These are phyloP conservation scores for Sus cebifrons DNA, from an alignment of 2,797 vertebrate species.

Conservation along the genomic window DNA sequence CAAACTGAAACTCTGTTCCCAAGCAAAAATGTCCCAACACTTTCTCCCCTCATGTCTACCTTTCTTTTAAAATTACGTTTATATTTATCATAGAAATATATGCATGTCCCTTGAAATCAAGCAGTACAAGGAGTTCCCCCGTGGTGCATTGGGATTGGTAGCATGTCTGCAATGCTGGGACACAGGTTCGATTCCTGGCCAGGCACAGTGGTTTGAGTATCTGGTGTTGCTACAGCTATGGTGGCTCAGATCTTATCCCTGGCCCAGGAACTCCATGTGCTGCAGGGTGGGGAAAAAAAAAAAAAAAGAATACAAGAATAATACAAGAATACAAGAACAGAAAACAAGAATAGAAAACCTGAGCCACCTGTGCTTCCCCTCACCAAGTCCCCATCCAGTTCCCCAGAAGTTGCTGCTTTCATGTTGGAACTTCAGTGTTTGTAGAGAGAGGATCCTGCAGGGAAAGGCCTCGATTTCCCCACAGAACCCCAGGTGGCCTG, in stretches of 20 bases:
- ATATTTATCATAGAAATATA: not conserved
- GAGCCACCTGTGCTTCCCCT: not conserved
- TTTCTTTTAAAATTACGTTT: slow-evolving; percentile 49
- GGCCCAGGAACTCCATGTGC: too few relatives aligned
- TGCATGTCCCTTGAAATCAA: not conserved
- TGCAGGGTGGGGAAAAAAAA: too few relatives aligned
- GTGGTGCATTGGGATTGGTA: too few relatives aligned
- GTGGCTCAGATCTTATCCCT: too few relatives aligned
- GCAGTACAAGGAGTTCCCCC: not conserved
- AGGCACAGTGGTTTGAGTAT: too few relatives aligned
- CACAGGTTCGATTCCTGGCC: too few relatives aligned
- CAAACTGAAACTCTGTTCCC: not conserved
- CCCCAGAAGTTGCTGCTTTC: not conserved
- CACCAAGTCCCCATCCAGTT: not conserved
- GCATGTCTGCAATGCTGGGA: too few relatives aligned
- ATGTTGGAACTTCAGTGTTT: not conserved
- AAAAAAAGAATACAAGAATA: too few relatives aligned
- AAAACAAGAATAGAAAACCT: not conserved
- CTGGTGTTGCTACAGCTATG: too few relatives aligned
- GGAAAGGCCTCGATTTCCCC: not conserved
- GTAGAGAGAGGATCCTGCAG: not conserved
- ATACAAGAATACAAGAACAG: too few relatives aligned
- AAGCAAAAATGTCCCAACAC: slow-evolving; percentile 37
- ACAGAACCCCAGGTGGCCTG: not conserved
- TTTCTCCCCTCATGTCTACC: not conserved